Percentiles rank a stretch among this genome's conserved stretches.
Conservation (phyloP, 2,888 invertebrate genomes). For the Tipula lateralis region DNA sequence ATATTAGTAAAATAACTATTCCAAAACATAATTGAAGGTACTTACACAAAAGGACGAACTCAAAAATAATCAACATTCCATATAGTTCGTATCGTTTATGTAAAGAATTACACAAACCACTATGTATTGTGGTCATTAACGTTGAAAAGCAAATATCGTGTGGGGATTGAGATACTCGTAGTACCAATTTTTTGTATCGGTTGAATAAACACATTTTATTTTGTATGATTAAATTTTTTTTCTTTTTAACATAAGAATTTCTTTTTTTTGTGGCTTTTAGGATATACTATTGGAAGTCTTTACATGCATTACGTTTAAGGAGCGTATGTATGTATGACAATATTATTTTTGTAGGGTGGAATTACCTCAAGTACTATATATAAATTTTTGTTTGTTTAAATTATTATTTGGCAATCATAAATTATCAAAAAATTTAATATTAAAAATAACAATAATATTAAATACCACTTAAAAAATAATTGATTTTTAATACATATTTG, state of each 20-base stretch:
- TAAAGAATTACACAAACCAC: neutral
- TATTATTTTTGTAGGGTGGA: neutral
- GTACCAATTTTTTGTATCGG: neutral
- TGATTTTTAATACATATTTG: neutral
- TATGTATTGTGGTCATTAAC: neutral
- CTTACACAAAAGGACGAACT: neutral
- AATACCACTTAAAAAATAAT: neutral
- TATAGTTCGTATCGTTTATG: neutral
- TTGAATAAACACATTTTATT: neutral
- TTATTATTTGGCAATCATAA: neutral
- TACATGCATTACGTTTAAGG: neutral
- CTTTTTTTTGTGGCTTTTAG: neutral
- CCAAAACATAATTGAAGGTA: neutral
- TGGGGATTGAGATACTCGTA: constrained; percentile 13
- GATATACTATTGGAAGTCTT: too few relatives aligned
- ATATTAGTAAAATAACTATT: neutral
- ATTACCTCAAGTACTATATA: neutral
- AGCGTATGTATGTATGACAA: neutral
- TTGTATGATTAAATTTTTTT: neutral
- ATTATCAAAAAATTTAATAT: neutral
- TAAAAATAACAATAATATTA: neutral
- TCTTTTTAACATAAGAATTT: neutral
- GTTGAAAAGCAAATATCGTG: neutral
- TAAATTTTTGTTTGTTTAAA: neutral
- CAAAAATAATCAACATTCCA: neutral